Evolutionary conservation across 2,888 invertebrate species (phyloP).

Genomic region (Phyto melanocephala): DNA sequence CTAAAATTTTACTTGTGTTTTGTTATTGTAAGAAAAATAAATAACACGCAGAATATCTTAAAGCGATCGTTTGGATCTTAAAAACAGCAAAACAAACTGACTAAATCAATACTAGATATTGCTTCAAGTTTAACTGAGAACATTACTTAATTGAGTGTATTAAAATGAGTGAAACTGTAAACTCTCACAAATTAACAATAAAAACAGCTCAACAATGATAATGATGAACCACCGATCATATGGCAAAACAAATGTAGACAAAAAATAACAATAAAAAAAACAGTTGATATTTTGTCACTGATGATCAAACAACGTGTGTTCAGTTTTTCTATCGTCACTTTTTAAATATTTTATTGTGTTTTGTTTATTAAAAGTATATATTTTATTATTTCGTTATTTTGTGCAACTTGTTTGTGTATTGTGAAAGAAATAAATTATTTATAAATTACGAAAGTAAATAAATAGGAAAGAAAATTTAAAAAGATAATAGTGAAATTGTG

Average conservation of each 20-base stretch:
- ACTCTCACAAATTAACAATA: neutral
- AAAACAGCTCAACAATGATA: conserved; percentile 22
- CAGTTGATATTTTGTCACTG: conserved; percentile 63
- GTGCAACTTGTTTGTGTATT: neutral
- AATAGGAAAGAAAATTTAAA: neutral
- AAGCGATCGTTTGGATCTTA: no score
- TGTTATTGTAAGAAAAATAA: no score
- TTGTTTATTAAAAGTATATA: conserved; percentile 4
- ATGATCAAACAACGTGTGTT: conserved; percentile 38
- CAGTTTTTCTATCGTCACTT: neutral
- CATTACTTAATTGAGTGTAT: neutral
- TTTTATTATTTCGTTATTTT: conserved; percentile 16
- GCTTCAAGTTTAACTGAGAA: neutral
- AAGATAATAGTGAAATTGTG: no score
- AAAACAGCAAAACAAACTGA: no score
- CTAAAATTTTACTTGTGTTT: no score
- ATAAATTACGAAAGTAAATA: neutral
- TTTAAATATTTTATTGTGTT: neutral
- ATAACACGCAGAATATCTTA: no score
- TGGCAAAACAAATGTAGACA: conserved; percentile 46
- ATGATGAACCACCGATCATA: conserved; percentile 15
- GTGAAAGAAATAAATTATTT: neutral
- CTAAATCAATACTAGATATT: no score
- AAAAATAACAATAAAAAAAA: no score
- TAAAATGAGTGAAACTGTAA: conserved; percentile 11